These are phyloP conservation scores for Lipotes vexillifer DNA, from an alignment of 2,113 vertebrate species.

Conservation along the genomic window DNA sequence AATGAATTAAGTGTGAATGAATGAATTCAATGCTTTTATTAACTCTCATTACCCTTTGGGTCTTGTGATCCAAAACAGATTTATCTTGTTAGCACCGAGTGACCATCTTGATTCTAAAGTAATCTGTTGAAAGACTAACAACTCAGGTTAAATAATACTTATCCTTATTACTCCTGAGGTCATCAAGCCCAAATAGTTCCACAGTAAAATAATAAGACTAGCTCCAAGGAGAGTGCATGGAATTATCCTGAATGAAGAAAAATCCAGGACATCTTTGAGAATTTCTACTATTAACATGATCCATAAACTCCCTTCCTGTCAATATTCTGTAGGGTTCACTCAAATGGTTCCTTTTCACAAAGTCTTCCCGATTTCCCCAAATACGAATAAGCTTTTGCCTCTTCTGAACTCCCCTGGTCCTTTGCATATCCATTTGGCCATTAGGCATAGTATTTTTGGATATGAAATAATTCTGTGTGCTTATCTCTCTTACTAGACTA, in stretches of 20 bases:
- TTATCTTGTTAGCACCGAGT: neutral
- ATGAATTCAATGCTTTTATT: neutral
- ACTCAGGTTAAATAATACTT: neutral
- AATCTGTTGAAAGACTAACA: constrained; percentile 1
- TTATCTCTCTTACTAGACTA: neutral
- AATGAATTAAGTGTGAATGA: neutral
- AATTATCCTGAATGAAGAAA: neutral
- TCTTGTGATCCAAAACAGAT: neutral
- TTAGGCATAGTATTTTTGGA: neutral
- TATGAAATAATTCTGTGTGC: neutral
- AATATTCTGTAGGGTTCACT: neutral
- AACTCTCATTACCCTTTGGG: neutral
- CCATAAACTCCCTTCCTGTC: neutral
- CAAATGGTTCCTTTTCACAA: neutral
- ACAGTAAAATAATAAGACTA: neutral
- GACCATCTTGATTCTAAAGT: neutral
- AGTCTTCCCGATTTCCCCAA: neutral
- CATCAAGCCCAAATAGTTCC: neutral
- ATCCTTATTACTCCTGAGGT: neutral
- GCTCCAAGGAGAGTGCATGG: neutral
- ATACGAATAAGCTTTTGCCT: neutral
- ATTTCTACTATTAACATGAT: neutral
- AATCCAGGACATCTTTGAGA: neutral
- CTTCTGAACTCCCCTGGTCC: neutral
- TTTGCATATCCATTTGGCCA: neutral